Evolutionary conservation across 2,888 invertebrate species (phyloP), one percentile per base, ranked within the genome.

Genomic region (Oeneis ivallda): DNA sequence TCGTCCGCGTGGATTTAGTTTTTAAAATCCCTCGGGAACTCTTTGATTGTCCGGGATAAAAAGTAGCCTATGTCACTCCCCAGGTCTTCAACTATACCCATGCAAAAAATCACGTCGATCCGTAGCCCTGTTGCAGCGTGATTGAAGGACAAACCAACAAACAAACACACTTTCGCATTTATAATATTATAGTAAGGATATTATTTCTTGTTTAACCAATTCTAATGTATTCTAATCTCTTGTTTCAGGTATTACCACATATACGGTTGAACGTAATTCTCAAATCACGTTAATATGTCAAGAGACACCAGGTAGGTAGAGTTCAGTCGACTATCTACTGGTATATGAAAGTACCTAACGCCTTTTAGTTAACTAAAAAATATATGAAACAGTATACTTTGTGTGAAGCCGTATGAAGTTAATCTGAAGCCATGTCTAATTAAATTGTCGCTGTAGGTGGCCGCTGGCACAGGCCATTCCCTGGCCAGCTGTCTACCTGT

Each of bases 391-490:
- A 76, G 78, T 84, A 86, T 84, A 89, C 87, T 84, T 83, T 85
- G 83, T 83, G 81, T 81, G 91, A 91, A 91, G 87, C 91, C 91
- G 71, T 78, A 88, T 74, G 65, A 76, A 80, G 86, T 83, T 92
- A 92, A 92, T 92, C 91, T 84, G 91, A 92, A 92, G 89, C 91
- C 91, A 72, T 92, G 88, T 87, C 89, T 92, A 92, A 92, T 92
- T 92, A 89, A 89, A 92, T 91, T 92, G 89, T 87, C 79, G 79
- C 77, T 76, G 78, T 80, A 79, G 81, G 83, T 83, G 81, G 79
- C 77, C 79, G 80, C 73, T 74, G 82, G 76, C 72, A 71, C 75
- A 70, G 82, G 78, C 78, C 87, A 91, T 86, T 90, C 84, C 72
- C 79, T 79, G 76, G 78, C 76, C 80, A 75, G 76, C 77, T 71